Base-by-base conservation (phyloP, 2,113 vertebrate species). In the Mustelus asterias region DNA sequence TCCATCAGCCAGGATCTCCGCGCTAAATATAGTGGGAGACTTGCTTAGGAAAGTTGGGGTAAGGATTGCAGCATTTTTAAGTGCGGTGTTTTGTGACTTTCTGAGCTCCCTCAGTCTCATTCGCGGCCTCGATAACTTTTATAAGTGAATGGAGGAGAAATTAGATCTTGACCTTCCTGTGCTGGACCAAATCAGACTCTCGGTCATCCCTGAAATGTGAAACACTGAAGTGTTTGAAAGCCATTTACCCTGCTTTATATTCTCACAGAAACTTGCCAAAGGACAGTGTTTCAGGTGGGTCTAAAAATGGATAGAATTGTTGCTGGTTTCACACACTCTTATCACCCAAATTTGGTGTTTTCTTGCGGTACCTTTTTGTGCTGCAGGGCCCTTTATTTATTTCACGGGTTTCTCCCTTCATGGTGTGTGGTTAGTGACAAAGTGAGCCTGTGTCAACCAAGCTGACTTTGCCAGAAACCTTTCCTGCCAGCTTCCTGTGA, bases 21-120 rank as follows among this genome's bases (percentile, higher is more conserved):
- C 99, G 4, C 98, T 99, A 63, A 99, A 99, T 97, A 99, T 99
- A 0, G 99, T 99, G 3, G 99, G 99, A 80, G 99, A 99, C 96
- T 97, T 99, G 96, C 98, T 99, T 93, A 97, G 98, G 96, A 99
- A 99, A 99, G 99, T 99, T 0, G 99, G 99, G 97, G 99, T 99
- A 97, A 98, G 98, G 96, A 48, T 67, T 96, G 67, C 94, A 72
- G 58, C 95, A 67, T 88, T 80, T 76, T 76, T 85, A 48, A 88
- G 76, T 63, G 76, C 86, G 29, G 60, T n/a, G 13, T 96, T 88
- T 33, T 58, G 54, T 96, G 95, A 86, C 18, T 83, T 65, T 83
- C 58, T 80, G 29, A 60, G 58, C 20, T 29, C 95, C 20, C 78
- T 83, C 5, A 29, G 5, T 24, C n/a, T 96, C 44, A 41, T 89